Base-by-base conservation (phyloP, 1,140 invertebrate species). In the Olivierus martensii region DNA sequence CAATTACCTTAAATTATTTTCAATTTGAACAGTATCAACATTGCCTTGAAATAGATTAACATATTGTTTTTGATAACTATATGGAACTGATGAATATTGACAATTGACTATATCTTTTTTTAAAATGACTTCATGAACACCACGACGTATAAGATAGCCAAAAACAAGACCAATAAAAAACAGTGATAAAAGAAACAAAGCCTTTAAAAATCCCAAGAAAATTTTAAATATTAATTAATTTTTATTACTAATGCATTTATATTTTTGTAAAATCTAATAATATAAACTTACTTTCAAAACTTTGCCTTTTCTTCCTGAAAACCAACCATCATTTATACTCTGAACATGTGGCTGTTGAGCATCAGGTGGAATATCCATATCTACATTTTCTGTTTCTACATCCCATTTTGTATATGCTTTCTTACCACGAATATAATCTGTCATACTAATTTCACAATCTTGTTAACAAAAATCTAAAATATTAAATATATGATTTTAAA, bases 371-470 rank as follows among this genome's bases (percentile, higher is more conserved):
- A 45, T n/a, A 45, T 45, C 44, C 44, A 45, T 17, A 12, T 45
- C 44, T 4, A 45, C 44, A 45, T 45, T 45, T 18, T 45, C 44
- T 19, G 44, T 22, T 19, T 45, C 44, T 19, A 45, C 44, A 22
- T 45, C 44, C 44, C 44, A 45, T 21, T 45, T 45, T 7, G 44
- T 45, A 21, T 45, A 45, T 7, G 44, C 44, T 45, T 45, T 45
- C 44, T 45, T 45, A 12, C 44, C 44, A 17, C 44, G n/a, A 9
- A 45, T 45, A 45, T 21, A 45, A 19, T 45, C 44, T 17, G 44
- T 21, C 44, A 45, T 45, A 38, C n/a, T n/a, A 10, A 38, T 38
- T 9, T 38, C n/a, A 10, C 37, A 38, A n/a, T 38, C 37, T 38
- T n/a, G n/a, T n/a, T n/a, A n/a, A n/a, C n/a, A n/a, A n/a, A n/a